Evolutionary conservation across 2,113 vertebrate species (phyloP), one percentile per base, ranked within the genome.

Genomic region (Neoarius graeffei): DNA sequence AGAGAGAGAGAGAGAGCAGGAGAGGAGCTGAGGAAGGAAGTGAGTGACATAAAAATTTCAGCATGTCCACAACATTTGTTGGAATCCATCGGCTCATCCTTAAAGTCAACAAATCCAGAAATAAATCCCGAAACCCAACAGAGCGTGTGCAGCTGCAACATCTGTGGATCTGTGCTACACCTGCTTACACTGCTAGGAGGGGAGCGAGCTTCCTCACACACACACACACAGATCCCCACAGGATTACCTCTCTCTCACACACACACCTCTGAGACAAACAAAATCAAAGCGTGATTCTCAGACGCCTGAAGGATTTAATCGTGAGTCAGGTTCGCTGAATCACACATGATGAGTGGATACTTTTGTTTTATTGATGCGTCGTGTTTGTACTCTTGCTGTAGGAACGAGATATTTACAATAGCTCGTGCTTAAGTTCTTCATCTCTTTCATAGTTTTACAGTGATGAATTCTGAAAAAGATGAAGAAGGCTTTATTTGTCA

Each of bases 141-240:
- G 85, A 9, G 30, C 54, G 11, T 48, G 30, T 59, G 67, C 27
- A 60, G 52, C 52, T 85, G 84, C 27, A 59, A 3, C 54, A 56
- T 30, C 67, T 85, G 52, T 17, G 27, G 77, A 52, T 50, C 50
- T 56, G 85, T 86, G 85, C 76, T 80, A 35, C 85, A 87, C 85
- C 85, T 87, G 85, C 85, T 59, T 87, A 69, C 77, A 81, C 56
- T 54, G n/a, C 76, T 14, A 54, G 85, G 25, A 80, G 85, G 17
- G 15, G 13, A 25, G 15, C 8, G 14, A 85, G 69, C 73, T 30
- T 62, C n/a, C 73, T 23, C 11, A 9, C 30, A 81, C 56, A 81
- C 56, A 35, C 56, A 62, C 81, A 23, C 81, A 83, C 81, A 83
- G 11, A 35, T 35, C 35, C 35, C 30, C 30, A 30, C 30, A 30